Percentiles rank a stretch among this genome's conserved stretches.
Evolutionary conservation across 2,797 vertebrate species (phyloP).

Genomic region (Heterohyrax brucei): DNA sequence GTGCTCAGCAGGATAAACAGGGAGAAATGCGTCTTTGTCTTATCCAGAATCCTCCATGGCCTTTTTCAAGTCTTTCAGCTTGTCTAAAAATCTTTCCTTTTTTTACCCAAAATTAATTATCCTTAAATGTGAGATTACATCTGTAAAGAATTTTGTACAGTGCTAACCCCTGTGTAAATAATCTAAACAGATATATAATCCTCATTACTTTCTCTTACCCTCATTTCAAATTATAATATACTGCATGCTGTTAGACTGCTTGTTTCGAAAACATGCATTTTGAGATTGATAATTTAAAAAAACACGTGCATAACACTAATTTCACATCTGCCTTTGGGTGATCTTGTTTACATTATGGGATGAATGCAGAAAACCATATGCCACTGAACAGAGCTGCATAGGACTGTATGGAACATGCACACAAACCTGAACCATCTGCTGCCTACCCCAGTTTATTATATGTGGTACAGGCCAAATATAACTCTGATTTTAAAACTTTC

Average conservation of each 20-base stretch:
- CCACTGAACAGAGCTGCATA: conserved; percentile 3
- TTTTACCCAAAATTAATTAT: not conserved
- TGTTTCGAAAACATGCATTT: conserved; percentile 45
- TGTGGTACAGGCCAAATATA: not conserved
- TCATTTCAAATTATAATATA: not conserved
- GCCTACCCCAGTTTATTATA: not conserved
- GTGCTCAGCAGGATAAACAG: not conserved
- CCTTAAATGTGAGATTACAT: conserved; percentile 5
- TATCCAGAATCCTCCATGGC: not conserved
- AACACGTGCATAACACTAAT: not conserved
- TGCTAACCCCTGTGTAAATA: not conserved
- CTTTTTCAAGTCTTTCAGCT: not conserved
- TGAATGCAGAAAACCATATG: not conserved
- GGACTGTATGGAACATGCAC: not conserved
- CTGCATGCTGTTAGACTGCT: not conserved
- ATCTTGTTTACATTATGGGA: not conserved
- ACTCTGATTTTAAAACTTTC: not conserved
- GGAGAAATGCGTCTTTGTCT: not conserved
- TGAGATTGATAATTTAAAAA: conserved; percentile 8
- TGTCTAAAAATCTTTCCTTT: not conserved
- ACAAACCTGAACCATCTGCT: not conserved
- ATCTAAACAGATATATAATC: not conserved
- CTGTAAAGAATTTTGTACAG: not conserved
- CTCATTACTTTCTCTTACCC: not conserved
- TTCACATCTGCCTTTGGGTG: not conserved